Conservation (phyloP, 1,140 invertebrate genomes). For the Drosophila parvula region DNA sequence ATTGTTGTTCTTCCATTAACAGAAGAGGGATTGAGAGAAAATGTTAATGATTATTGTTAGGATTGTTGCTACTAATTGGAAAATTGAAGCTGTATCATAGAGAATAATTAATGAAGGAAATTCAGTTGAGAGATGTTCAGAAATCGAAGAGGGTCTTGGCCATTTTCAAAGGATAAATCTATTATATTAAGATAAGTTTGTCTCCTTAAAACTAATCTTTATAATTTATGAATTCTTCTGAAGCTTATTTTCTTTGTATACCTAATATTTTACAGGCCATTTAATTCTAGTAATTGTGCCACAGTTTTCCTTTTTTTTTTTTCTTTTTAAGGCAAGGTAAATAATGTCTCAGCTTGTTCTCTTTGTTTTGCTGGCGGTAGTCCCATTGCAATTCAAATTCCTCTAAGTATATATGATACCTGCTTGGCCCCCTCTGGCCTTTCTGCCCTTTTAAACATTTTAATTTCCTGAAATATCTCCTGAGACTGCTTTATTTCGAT, state of each 20-base stretch:
- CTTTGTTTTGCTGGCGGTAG: not conserved
- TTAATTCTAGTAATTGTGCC: not conserved
- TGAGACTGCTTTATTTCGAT: conserved; percentile 44
- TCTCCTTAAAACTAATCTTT: not conserved
- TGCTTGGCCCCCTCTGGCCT: not conserved
- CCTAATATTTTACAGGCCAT: not conserved
- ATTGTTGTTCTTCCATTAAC: not conserved
- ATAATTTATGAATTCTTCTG: not conserved
- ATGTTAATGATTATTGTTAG: conserved; percentile 3
- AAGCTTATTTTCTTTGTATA: not conserved
- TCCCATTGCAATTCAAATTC: conserved; percentile 25
- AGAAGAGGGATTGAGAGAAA: not conserved
- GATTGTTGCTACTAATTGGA: conserved; percentile 24
- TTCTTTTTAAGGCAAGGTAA: not conserved
- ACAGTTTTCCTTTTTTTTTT: not conserved
- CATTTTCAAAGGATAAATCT: too few relatives aligned
- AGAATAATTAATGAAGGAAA: not conserved
- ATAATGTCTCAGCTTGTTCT: not conserved
- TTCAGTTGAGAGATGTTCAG: not conserved
- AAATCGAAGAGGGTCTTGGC: not conserved
- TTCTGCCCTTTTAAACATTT: conserved; percentile 30
- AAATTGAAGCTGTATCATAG: conserved; percentile 3
- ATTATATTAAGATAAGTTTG: not conserved
- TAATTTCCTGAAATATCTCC: conserved; percentile 36
- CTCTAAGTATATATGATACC: conserved; percentile 6